Percentiles rank a stretch among this genome's conserved stretches.
Evolutionary conservation across 2,888 invertebrate genomes (phyloP).

Genomic region (Polymixis lichenea): DNA sequence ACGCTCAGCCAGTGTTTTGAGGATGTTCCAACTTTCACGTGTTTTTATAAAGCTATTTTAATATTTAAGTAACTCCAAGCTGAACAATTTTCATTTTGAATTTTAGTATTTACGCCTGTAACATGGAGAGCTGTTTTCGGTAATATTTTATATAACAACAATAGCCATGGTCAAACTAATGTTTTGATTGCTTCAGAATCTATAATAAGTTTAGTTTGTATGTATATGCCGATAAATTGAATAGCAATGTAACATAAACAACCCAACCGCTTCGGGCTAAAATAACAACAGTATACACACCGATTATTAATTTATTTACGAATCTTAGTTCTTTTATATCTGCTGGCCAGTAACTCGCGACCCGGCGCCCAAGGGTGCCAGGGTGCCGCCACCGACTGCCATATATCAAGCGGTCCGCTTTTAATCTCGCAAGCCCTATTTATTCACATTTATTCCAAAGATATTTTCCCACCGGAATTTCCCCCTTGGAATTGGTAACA

Average conservation of each 20-base stretch:
- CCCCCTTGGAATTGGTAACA: constrained; percentile 85
- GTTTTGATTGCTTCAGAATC: constrained; percentile 28
- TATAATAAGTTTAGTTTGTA: constrained; percentile 10
- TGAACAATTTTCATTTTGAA: constrained; percentile 45
- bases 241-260: constrained; percentile 16
- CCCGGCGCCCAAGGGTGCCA: constrained; percentile 61
- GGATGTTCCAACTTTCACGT: constrained; percentile 34
- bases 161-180: not conserved
- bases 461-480: constrained; percentile 88
- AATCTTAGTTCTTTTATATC: constrained; percentile 74
- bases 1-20: constrained; percentile 19
- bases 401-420: constrained; percentile 86
- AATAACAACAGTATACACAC: constrained; percentile 39
- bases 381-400: constrained; percentile 75
- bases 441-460: constrained; percentile 88
- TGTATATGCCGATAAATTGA: constrained; percentile 27
- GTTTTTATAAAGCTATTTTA: constrained; percentile 40
- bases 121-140: not conserved
- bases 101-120: constrained; percentile 15
- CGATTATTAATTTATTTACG: constrained; percentile 69
- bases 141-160: constrained; percentile 19
- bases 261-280: not conserved
- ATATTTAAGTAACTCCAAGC: constrained; percentile 48
- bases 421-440: constrained; percentile 88
- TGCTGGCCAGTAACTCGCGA: constrained; percentile 72